phyloP scores from a whole-genome alignment of 2,888 invertebrate genomes.

The Melangyna quadrimaculata region DNA sequence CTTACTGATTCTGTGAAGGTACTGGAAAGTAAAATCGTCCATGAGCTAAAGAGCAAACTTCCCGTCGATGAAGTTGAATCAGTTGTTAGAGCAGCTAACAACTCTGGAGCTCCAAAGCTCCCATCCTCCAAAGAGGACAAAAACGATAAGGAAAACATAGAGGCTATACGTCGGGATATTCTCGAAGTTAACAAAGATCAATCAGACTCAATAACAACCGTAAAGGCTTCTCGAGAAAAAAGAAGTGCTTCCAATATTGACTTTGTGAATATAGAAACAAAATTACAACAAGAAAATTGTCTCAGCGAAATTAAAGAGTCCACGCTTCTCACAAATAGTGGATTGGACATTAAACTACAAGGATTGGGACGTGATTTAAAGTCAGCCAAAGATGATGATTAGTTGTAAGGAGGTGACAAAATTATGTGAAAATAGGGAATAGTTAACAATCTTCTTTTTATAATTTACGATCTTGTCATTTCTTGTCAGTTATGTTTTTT shows the following conservation, averaged over 20 bases:
- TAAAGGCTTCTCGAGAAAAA: constrained; percentile 56
- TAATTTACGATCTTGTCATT: not conserved
- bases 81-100: constrained; percentile 2
- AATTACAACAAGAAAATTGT: constrained; percentile 74
- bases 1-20: not conserved
- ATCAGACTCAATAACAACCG: constrained; percentile 31
- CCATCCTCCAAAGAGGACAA: constrained; percentile 4
- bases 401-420: not conserved
- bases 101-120: constrained; percentile 3
- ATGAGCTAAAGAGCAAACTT: constrained; percentile 30
- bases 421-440: not conserved
- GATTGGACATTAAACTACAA: constrained; percentile 74
- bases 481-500: not conserved
- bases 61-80: constrained; percentile 44
- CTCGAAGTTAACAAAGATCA: constrained; percentile 74
- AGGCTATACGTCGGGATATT: constrained; percentile 78
- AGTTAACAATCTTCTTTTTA: not conserved
- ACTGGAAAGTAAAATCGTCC: not conserved
- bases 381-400: constrained; percentile 75
- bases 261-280: constrained; percentile 43
- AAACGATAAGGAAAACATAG: constrained; percentile 74
- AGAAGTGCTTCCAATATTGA: constrained; percentile 52
- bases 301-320: constrained; percentile 75
- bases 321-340: constrained; percentile 59
- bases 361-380: constrained; percentile 79